phyloP scores from a whole-genome alignment of 2,888 invertebrate species.

The Caenorhabditis uteleia region DNA sequence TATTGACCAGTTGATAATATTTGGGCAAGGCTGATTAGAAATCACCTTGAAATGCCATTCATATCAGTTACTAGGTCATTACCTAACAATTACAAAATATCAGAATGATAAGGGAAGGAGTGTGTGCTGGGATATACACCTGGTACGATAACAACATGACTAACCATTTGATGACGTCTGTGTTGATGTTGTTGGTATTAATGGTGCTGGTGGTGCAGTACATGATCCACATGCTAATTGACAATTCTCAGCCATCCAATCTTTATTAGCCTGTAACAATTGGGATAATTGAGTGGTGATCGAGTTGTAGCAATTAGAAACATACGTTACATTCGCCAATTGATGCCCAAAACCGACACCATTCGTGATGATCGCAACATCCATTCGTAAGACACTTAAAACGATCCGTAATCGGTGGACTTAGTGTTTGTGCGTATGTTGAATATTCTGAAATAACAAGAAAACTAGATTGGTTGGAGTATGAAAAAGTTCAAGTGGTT shows the following conservation, averaged over 20 bases:
- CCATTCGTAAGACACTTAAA: conserved; percentile 63
- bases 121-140: too few relatives aligned
- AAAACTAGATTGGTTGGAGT: conserved; percentile 28
- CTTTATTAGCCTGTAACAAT: conserved; percentile 49
- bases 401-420: conserved; percentile 55
- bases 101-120: too few relatives aligned
- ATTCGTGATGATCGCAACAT: conserved; percentile 66
- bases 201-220: conserved; percentile 43
- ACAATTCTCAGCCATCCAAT: conserved; percentile 64
- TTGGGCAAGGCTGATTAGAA: too few relatives aligned
- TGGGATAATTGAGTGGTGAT: neutral
- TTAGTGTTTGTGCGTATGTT: conserved; percentile 50
- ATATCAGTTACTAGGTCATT: too few relatives aligned
- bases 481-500: too few relatives aligned
- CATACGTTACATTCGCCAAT: conserved; percentile 58
- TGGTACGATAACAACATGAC: neutral
- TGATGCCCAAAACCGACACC: conserved; percentile 60
- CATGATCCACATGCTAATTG: conserved; percentile 62
- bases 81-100: conserved; percentile 5
- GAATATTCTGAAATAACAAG: too few relatives aligned
- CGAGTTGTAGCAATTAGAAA: neutral
- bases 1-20: too few relatives aligned
- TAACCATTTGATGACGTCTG: too few relatives aligned
- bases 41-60: too few relatives aligned
- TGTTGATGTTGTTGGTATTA: conserved; percentile 32